Evolutionary conservation across 2,888 invertebrate genomes (phyloP).

Genomic region (Cheilosia vernalis): DNA sequence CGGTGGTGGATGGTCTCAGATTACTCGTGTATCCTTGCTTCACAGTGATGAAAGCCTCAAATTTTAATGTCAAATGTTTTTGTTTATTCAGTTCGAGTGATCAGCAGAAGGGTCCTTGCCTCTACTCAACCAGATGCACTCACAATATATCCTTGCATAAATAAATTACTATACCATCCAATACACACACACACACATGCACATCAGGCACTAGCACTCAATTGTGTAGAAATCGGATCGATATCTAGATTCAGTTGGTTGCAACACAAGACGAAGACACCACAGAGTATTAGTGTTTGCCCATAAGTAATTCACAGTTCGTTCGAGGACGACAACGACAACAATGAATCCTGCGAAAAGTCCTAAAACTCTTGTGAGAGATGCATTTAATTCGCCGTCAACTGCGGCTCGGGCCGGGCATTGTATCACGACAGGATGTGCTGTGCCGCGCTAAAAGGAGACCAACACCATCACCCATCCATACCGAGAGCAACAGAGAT

Average conservation of each 20-base stretch:
- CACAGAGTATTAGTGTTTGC: conserved; percentile 54
- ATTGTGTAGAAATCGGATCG: conserved; percentile 14
- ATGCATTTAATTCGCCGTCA: conserved; percentile 68
- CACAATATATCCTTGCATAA: conserved; percentile 41
- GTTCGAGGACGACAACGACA: conserved; percentile 49
- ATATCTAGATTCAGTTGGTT: conserved; percentile 33
- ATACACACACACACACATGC: neutral
- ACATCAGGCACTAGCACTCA: neutral
- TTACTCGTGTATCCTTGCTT: conserved; percentile 1
- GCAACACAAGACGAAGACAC: conserved; percentile 44
- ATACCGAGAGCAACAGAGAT: conserved; percentile 1
- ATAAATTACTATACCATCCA: conserved; percentile 37
- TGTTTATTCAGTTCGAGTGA: conserved; percentile 60
- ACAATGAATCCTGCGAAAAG: conserved; percentile 70
- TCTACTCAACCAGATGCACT: conserved; percentile 31
- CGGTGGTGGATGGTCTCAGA: neutral
- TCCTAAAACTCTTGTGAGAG: conserved; percentile 62
- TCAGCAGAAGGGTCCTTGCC: conserved; percentile 13
- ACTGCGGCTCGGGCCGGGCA: conserved; percentile 38
- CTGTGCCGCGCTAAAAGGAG: neutral
- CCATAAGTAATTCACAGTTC: conserved; percentile 72
- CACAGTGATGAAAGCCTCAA: conserved; percentile 54
- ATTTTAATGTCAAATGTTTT: conserved; percentile 68
- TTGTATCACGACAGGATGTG: conserved; percentile 8
- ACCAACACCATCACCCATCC: neutral